A percentile compares a stretch with the other conserved stretches of the same genome.
Evolutionary conservation across 2,113 vertebrate species (phyloP).

Genomic region (Natator depressus): DNA sequence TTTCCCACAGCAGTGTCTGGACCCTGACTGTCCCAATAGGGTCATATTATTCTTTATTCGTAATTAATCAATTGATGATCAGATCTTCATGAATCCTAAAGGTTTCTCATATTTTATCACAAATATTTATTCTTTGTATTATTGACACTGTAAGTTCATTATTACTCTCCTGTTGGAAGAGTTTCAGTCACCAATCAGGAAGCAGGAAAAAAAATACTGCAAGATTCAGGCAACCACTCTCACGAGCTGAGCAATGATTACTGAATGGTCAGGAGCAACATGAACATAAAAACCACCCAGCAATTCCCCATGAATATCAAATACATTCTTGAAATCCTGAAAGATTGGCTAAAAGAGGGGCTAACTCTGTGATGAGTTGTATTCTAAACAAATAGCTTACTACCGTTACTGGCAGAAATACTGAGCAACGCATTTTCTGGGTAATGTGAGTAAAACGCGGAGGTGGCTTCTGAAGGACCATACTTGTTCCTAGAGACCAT

Average conservation of each 20-base stretch:
- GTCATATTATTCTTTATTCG: not conserved
- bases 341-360: not conserved
- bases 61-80: not conserved
- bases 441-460: not conserved
- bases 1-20: not conserved
- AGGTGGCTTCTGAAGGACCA: not conserved
- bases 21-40: not conserved
- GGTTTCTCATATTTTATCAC: not conserved
- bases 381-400: not conserved
- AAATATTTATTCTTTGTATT: not conserved
- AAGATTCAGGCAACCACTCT: not conserved
- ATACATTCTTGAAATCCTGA: not conserved
- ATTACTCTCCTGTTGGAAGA: not conserved
- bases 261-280: not conserved
- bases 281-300: not conserved
- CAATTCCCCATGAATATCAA: not conserved
- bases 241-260: not conserved
- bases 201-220: not conserved
- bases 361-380: not conserved
- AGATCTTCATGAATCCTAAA: not conserved
- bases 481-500: not conserved
- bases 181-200: not conserved
- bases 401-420: not conserved
- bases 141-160: not conserved
- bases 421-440: not conserved